A percentile compares a stretch with the other conserved stretches of the same genome.
These are phyloP conservation scores for Aix galericulata DNA, from an alignment of 2,113 vertebrate genomes.

Conservation along the genomic window DNA sequence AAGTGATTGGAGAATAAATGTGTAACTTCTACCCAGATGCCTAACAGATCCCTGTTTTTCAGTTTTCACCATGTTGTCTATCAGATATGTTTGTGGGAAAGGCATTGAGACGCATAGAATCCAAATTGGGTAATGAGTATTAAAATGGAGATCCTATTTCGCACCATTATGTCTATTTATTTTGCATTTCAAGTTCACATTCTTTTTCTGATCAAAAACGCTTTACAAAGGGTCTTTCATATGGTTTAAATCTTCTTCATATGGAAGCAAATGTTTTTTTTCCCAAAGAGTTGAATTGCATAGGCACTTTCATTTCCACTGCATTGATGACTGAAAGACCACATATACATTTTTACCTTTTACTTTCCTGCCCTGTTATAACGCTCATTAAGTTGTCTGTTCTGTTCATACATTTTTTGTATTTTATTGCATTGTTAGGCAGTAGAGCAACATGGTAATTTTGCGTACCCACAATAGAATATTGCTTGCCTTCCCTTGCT, in stretches of 20 bases:
- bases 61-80: neutral
- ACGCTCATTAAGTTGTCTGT: neutral
- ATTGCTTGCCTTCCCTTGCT: neutral
- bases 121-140: neutral
- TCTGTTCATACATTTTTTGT: neutral
- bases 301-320: neutral
- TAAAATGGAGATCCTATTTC: neutral
- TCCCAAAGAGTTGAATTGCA: fast-evolving
- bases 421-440: neutral
- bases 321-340: neutral
- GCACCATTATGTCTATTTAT: neutral
- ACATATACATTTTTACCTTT: neutral
- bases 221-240: neutral
- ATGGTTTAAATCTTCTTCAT: fast-evolving
- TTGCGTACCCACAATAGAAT: neutral
- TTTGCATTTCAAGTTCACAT: neutral
- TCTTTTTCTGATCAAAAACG: neutral
- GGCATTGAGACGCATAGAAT: neutral
- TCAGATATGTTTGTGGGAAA: neutral
- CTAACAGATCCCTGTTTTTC: fast-evolving
- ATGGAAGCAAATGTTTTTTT: neutral
- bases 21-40: neutral
- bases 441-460: neutral
- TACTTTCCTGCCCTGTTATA: neutral
- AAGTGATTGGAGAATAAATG: neutral